Evolutionary conservation across 2,888 invertebrate genomes (phyloP).

Genomic region (Eurois occulta): DNA sequence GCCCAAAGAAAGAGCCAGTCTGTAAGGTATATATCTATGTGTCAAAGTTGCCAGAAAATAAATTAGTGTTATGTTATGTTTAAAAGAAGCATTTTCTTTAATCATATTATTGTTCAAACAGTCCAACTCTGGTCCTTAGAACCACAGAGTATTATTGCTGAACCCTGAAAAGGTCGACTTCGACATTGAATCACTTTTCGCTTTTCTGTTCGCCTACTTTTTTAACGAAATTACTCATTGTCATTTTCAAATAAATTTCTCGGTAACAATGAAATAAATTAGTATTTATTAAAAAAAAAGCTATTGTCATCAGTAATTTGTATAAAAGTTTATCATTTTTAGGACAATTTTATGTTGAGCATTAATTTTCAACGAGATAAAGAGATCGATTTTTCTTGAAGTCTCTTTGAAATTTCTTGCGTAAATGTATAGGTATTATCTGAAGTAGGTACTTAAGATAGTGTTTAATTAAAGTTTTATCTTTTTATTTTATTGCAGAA

Average conservation of each 20-base stretch:
- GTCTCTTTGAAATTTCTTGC: conserved; percentile 16
- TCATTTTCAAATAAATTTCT: conserved; percentile 60
- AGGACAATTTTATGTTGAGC: conserved; percentile 66
- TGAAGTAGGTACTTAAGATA: conserved; percentile 31
- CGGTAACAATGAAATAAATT: conserved; percentile 65
- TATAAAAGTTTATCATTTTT: conserved; percentile 66
- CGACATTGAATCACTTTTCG: conserved; percentile 68
- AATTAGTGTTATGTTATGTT: not conserved
- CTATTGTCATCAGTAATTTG: conserved; percentile 39
- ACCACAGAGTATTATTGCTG: conserved; percentile 70
- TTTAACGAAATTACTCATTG: conserved; percentile 67
- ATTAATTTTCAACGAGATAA: conserved; percentile 68
- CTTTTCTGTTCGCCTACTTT: conserved; percentile 58
- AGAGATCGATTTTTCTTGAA: conserved; percentile 53
- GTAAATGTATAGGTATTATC: conserved; percentile 14
- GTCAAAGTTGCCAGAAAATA: no score
- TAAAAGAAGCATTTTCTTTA: conserved; percentile 78
- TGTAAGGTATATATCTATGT: no score
- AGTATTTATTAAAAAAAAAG: conserved; percentile 67
- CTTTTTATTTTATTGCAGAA: conserved; percentile 3
- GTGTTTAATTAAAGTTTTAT: conserved; percentile 20
- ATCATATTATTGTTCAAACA: conserved; percentile 79
- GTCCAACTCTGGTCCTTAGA: conserved; percentile 68
- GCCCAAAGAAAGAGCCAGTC: no score
- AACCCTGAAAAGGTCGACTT: conserved; percentile 62